phyloP scores from a whole-genome alignment of 2,113 vertebrate species.

The Carassius carassius region DNA sequence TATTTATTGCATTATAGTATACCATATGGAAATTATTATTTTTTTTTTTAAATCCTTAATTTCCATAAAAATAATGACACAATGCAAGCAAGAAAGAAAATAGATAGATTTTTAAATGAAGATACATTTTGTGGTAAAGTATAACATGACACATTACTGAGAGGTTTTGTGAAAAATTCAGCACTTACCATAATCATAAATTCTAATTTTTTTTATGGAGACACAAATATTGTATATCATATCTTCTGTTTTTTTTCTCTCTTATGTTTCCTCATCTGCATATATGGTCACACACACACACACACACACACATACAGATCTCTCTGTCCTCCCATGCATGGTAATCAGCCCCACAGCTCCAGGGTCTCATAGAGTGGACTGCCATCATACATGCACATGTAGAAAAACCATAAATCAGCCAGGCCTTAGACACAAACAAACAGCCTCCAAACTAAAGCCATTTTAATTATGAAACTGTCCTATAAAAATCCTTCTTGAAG shows the following conservation, averaged over 20 bases:
- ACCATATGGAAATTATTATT: no score
- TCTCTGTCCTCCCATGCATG: conserved; percentile 38
- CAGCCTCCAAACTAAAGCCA: conserved; percentile 18
- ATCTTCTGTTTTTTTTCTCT: neutral
- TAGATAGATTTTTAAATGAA: no score
- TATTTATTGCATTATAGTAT: neutral
- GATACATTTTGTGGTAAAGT: neutral
- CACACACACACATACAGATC: neutral
- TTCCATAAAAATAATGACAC: neutral
- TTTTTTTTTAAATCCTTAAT: no score
- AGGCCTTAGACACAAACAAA: conserved; percentile 38
- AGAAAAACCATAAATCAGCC: conserved; percentile 20
- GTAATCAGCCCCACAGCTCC: conserved; percentile 43
- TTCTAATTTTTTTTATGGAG: neutral
- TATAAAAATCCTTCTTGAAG: conserved; percentile 21
- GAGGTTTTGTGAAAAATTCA: neutral
- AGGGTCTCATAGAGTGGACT: conserved; percentile 17
- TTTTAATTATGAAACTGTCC: conserved; percentile 47
- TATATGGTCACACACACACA: conserved; percentile 24
- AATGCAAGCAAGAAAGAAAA: neutral
- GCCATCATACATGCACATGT: conserved; percentile 25
- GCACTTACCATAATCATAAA: neutral
- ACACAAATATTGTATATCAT: neutral
- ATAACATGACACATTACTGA: neutral
- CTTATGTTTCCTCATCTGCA: neutral